Conservation (phyloP, 2,113 vertebrate genomes). For the Zeus faber region DNA sequence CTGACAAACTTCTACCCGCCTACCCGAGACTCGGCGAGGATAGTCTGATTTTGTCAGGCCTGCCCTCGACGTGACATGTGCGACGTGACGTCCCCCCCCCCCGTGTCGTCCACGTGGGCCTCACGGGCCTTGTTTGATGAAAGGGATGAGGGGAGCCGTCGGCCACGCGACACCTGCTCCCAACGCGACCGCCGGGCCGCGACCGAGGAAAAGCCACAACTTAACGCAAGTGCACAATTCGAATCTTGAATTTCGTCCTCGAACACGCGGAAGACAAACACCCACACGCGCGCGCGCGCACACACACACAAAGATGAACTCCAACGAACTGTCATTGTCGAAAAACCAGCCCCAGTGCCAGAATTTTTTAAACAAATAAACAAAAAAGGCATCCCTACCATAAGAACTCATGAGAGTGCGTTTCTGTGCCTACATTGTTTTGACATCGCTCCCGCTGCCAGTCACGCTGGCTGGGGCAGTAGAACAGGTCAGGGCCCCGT, state of each 20-base stretch:
- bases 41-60: constrained; percentile 59
- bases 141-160: constrained; percentile 26
- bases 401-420: neutral
- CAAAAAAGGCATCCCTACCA: neutral
- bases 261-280: no score
- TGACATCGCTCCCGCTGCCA: neutral
- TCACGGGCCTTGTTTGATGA: constrained; percentile 37
- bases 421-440: neutral
- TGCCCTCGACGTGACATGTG: constrained; percentile 57
- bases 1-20: constrained; percentile 61
- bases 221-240: no score
- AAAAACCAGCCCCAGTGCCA: neutral
- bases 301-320: no score
- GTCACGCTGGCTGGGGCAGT: neutral
- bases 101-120: constrained; percentile 41
- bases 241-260: no score
- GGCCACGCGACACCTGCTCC: constrained; percentile 5
- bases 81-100: constrained; percentile 49
- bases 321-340: neutral
- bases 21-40: constrained; percentile 36
- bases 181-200: no score
- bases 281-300: neutral
- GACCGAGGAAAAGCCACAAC: neutral
- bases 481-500: constrained; percentile 32
- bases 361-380: no score